Conservation (phyloP, 2,888 invertebrate species). For the Sympetrum striolatum region DNA sequence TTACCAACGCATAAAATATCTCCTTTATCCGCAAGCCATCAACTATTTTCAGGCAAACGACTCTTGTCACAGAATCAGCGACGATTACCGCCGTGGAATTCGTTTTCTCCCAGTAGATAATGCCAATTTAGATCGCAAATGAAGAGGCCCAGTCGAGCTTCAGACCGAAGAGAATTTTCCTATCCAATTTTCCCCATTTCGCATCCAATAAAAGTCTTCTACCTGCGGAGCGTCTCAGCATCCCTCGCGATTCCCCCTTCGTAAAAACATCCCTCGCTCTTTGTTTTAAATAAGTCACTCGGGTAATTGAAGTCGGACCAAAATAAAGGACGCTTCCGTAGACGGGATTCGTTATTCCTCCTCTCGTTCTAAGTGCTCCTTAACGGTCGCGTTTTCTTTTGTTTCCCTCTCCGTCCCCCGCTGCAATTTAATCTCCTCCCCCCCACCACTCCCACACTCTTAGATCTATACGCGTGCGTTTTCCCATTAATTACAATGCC, state of each 20-base stretch:
- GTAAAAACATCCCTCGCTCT: not conserved
- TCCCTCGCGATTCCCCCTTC: not conserved
- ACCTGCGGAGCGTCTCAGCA: not conserved
- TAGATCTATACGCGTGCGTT: conserved; percentile 15
- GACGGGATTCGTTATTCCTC: not conserved
- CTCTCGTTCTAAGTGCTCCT: not conserved
- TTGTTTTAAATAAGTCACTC: not conserved
- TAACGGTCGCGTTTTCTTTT: not conserved
- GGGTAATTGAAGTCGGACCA: not conserved
- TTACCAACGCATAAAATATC: too few species aligned
- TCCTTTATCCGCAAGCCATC: too few species aligned
- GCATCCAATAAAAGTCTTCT: not conserved
- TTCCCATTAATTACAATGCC: conserved; percentile 19
- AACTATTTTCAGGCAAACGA: too few species aligned
- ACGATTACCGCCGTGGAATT: too few species aligned
- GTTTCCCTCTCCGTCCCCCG: not conserved
- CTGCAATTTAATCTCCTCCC: conserved; percentile 20
- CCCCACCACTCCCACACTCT: not conserved
- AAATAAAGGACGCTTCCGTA: not conserved
- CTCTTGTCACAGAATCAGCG: too few species aligned
- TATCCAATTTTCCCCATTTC: not conserved
- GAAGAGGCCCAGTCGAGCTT: too few species aligned
- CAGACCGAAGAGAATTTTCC: not conserved
- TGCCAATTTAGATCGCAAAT: too few species aligned
- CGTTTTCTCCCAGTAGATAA: too few species aligned